These are phyloP conservation scores for Scaptomyza parva DNA, from an alignment of 2,888 invertebrate genomes.

Conservation along the genomic window DNA sequence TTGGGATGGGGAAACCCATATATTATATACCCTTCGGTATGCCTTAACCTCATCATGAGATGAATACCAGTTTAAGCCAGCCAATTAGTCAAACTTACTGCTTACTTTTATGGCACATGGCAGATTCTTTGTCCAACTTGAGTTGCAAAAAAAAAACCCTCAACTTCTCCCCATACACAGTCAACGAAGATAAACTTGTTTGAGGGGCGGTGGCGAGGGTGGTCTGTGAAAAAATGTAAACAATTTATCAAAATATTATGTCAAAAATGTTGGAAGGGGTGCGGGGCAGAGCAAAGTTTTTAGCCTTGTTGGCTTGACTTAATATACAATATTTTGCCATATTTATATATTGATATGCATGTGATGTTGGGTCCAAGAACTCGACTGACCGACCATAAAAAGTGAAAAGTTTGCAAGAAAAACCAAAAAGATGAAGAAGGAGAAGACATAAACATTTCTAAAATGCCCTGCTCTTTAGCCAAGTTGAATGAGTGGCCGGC, in stretches of 20 bases:
- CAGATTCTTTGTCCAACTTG: constrained; percentile 1
- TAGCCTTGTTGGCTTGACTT: constrained; percentile 25
- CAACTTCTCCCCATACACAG: neutral
- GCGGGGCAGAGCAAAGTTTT: constrained; percentile 53
- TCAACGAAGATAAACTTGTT: constrained; percentile 11
- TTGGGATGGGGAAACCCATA: too few relatives aligned
- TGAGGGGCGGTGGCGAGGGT: too few relatives aligned
- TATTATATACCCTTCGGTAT: neutral
- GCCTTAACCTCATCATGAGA: neutral
- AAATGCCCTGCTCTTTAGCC: constrained; percentile 46
- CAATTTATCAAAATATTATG: constrained; percentile 80
- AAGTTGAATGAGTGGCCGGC: constrained; percentile 37
- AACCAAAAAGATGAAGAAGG: constrained; percentile 1
- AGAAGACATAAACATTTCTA: constrained; percentile 38
- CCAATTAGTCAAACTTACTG: constrained; percentile 47
- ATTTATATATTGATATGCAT: constrained; percentile 53
- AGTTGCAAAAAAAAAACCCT: neutral
- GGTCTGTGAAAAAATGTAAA: constrained; percentile 50
- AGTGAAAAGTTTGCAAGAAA: constrained; percentile 79
- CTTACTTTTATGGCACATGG: neutral
- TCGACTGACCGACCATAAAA: constrained; percentile 76
- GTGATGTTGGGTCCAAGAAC: constrained; percentile 43
- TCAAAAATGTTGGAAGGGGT: constrained; percentile 48
- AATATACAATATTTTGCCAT: constrained; percentile 27
- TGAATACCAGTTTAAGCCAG: constrained; percentile 5